These are phyloP conservation scores for Napeogenes sylphis DNA, from an alignment of 2,888 invertebrate species.

Conservation along the genomic window DNA sequence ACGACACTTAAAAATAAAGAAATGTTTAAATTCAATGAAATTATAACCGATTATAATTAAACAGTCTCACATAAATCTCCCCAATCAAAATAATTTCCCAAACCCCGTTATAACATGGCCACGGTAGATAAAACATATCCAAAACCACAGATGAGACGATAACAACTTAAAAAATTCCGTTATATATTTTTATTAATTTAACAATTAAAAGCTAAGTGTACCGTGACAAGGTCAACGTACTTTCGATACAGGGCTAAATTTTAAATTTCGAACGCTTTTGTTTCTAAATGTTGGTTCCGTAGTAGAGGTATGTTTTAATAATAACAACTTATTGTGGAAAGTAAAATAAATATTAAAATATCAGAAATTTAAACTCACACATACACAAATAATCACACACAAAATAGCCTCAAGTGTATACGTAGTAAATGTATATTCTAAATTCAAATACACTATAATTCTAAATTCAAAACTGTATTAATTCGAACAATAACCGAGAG, in stretches of 20 bases:
- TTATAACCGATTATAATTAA: conserved; percentile 1
- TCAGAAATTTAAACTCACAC: not conserved
- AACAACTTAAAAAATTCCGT: conserved; percentile 30
- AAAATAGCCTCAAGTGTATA: conserved; percentile 7
- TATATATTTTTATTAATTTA: conserved; percentile 43
- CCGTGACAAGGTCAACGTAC: conserved; percentile 65
- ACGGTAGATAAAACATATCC: conserved; percentile 63
- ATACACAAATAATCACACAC: conserved; percentile 8
- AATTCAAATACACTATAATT: conserved; percentile 56
- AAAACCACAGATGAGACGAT: conserved; percentile 29
- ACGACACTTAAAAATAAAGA: no score
- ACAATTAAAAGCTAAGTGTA: conserved; percentile 72
- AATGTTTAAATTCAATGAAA: not conserved
- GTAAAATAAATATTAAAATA: not conserved
- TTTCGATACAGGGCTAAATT: conserved; percentile 33
- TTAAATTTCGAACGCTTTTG: conserved; percentile 29
- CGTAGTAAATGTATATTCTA: conserved; percentile 44
- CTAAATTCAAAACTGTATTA: conserved; percentile 70
- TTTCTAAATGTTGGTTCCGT: not conserved
- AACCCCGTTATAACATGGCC: conserved; percentile 49
- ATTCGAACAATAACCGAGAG: conserved; percentile 59
- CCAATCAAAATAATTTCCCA: conserved; percentile 8
- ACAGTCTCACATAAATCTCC: conserved; percentile 8
- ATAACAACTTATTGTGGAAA: no score
- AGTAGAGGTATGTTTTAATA: not conserved